phyloP scores from a whole-genome alignment of 2,888 invertebrate species.

The Limnephilus marmoratus region DNA sequence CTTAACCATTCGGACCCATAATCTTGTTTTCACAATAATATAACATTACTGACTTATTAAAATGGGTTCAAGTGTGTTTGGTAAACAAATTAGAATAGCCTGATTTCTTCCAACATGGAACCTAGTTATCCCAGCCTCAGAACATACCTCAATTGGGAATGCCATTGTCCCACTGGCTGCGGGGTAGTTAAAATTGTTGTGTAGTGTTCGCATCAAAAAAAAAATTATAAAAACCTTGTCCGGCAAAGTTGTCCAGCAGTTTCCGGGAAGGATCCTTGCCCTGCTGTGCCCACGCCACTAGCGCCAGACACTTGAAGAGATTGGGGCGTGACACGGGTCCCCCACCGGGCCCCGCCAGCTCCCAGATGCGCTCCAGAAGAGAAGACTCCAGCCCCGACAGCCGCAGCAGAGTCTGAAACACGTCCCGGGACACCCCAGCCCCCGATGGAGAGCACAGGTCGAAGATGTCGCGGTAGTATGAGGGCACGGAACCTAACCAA shows the following conservation, averaged over 20 bases:
- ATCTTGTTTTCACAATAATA: too few species aligned
- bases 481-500: conserved; percentile 75
- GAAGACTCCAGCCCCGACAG: conserved; percentile 75
- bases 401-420: conserved; percentile 76
- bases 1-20: too few species aligned
- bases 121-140: too few species aligned
- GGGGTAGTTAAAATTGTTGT: too few species aligned
- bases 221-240: conserved; percentile 69
- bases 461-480: conserved; percentile 77
- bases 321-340: conserved; percentile 75
- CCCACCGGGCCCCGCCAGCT: conserved; percentile 74
- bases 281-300: conserved; percentile 78
- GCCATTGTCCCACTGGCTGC: too few species aligned
- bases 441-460: conserved; percentile 77
- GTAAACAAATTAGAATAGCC: too few species aligned
- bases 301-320: conserved; percentile 78
- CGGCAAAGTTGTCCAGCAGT: conserved; percentile 75
- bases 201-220: too few species aligned
- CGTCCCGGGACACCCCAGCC: conserved; percentile 76
- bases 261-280: conserved; percentile 77
- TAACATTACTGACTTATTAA: too few species aligned
- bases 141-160: too few species aligned
- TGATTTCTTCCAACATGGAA: too few species aligned
- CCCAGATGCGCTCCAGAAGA: conserved; percentile 77
- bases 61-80: too few species aligned